A percentile compares a stretch with the other conserved stretches of the same genome.
Conservation (phyloP, 35 echinoderm and acorn worm species). For the Patiria miniata region DNA sequence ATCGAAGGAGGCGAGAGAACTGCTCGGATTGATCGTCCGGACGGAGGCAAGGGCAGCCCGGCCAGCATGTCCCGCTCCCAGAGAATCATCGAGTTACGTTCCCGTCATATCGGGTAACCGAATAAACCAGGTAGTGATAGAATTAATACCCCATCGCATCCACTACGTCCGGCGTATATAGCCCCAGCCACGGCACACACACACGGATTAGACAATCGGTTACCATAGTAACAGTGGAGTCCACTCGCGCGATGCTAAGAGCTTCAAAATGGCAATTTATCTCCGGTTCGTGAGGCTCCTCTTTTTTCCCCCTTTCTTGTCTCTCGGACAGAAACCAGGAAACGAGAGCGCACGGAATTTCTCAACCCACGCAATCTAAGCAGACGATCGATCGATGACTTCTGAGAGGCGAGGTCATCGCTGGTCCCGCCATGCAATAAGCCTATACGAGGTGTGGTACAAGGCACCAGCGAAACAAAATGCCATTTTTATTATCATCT, state of each 20-base stretch:
- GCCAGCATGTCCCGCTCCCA: background rate
- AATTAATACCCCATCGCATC: background rate
- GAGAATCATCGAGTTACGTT: background rate
- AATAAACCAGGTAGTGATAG: background rate
- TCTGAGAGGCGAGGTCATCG: background rate
- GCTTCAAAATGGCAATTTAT: slow-evolving; percentile 6
- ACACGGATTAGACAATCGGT: slow-evolving; percentile 4
- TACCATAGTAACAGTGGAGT: slow-evolving; percentile 20
- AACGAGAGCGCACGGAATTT: background rate
- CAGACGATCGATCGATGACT: background rate
- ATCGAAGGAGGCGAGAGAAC: no score
- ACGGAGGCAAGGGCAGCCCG: no score
- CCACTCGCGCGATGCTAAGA: background rate
- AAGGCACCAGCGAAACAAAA: background rate
- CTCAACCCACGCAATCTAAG: background rate
- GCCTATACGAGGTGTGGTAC: background rate
- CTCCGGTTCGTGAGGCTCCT: background rate
- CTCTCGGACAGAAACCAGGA: background rate
- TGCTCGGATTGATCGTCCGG: no score
- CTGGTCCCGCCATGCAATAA: background rate
- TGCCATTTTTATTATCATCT: slow-evolving; percentile 15
- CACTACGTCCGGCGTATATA: background rate
- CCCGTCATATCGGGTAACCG: background rate
- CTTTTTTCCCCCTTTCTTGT: background rate
- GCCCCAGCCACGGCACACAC: background rate